phyloP scores from a whole-genome alignment of 2,797 vertebrate species.

The Cryptoprocta ferox region DNA sequence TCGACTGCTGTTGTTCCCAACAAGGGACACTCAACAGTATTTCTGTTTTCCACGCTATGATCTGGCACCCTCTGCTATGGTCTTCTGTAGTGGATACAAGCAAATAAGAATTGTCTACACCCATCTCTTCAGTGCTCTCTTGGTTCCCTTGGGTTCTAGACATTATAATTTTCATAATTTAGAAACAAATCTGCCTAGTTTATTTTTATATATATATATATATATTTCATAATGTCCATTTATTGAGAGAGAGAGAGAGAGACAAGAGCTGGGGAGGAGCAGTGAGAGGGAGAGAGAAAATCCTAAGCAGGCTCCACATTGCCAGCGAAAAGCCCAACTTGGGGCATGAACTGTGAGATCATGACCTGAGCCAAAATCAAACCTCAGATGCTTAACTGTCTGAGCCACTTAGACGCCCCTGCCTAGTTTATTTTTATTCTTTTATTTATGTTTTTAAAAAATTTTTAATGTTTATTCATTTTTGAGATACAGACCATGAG shows the following conservation, averaged over 20 bases:
- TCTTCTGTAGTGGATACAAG: background rate
- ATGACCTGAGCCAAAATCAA: no score
- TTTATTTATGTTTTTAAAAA: background rate
- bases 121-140: background rate
- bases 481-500: no score
- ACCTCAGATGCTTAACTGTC: no score
- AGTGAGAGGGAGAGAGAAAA: no score
- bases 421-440: no score
- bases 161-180: background rate
- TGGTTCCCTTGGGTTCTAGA: background rate
- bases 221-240: no score
- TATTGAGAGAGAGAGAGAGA: no score
- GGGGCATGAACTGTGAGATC: no score
- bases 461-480: background rate
- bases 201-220: background rate
- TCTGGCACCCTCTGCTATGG: background rate
- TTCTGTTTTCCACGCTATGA: background rate
- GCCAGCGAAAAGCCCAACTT: no score
- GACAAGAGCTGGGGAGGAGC: no score
- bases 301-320: no score
- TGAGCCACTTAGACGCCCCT: no score
- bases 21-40: background rate
- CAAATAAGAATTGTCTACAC: background rate
- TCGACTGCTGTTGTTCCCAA: background rate
- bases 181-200: background rate